These are phyloP conservation scores for Nycticryphes semicollaris DNA, from an alignment of 2,113 vertebrate species.

Conservation along the genomic window DNA sequence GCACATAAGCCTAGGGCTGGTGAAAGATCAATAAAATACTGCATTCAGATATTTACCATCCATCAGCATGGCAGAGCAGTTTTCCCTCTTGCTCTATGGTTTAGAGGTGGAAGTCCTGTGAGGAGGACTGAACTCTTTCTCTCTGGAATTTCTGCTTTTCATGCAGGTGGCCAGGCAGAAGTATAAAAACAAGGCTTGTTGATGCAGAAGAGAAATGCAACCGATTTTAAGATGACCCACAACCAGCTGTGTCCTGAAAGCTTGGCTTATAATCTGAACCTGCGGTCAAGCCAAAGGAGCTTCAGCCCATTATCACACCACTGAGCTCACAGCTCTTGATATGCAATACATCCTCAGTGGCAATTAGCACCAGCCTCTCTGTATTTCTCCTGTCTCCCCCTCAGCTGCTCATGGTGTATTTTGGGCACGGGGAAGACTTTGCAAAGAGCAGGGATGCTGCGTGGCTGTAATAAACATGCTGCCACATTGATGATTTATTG, in stretches of 20 bases:
- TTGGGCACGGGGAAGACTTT: not conserved
- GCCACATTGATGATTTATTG: slow-evolving; percentile 70
- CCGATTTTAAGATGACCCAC: not conserved
- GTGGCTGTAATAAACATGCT: slow-evolving; percentile 59
- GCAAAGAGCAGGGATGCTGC: slow-evolving; percentile 27
- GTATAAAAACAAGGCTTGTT: not conserved
- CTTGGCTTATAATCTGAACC: not conserved
- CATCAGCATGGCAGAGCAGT: not conserved
- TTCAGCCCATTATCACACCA: not conserved
- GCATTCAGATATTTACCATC: not conserved
- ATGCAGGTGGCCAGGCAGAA: not conserved
- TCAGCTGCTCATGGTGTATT: not conserved
- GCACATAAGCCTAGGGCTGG: not conserved
- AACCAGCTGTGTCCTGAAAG: not conserved
- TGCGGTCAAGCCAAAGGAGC: not conserved
- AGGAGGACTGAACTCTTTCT: not conserved
- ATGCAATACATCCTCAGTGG: not conserved
- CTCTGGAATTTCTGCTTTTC: not conserved
- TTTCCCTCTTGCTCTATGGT: not conserved
- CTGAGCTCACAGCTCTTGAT: not conserved
- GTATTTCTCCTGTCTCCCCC: not conserved
- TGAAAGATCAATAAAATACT: not conserved
- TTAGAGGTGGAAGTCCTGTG: not conserved
- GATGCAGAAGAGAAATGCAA: not conserved
- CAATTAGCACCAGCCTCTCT: not conserved